Percentiles rank a stretch among this genome's conserved stretches.
Evolutionary conservation across 35 echinoderm and acorn worm species (phyloP).

Genomic region (Stichopus chloronotus): DNA sequence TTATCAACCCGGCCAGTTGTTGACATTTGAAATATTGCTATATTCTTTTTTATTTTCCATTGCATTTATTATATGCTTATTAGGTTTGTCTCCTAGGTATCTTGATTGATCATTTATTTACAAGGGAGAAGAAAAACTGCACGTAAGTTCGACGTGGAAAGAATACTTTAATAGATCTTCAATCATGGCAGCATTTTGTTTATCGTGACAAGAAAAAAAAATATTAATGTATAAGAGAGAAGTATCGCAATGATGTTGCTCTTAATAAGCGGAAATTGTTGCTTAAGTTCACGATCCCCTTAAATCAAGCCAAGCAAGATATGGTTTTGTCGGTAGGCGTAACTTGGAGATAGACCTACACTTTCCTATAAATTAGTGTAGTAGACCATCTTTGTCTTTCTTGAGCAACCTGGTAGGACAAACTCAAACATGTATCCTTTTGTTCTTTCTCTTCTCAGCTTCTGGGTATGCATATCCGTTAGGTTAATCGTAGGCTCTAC

Average conservation of each 20-base stretch:
- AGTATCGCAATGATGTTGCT: background rate
- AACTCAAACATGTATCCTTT: too few species aligned
- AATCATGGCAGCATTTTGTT: constrained; percentile 43
- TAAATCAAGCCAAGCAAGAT: background rate
- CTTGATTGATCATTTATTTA: constrained; percentile 61
- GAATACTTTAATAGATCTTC: constrained; percentile 53
- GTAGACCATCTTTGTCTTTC: too few species aligned
- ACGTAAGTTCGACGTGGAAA: constrained; percentile 38
- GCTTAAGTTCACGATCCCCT: background rate
- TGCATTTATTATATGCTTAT: constrained; percentile 61
- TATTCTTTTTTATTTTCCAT: constrained; percentile 51
- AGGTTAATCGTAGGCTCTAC: too few species aligned
- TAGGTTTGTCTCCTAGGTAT: constrained; percentile 24
- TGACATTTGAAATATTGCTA: constrained; percentile 64
- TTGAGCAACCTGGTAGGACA: too few species aligned
- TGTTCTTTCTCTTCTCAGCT: too few species aligned
- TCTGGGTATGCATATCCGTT: too few species aligned
- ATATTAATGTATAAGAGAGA: background rate
- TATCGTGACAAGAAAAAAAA: constrained; percentile 38
- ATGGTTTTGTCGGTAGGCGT: too few species aligned
- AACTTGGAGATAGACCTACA: too few species aligned
- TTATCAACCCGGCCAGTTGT: constrained; percentile 50
- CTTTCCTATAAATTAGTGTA: too few species aligned
- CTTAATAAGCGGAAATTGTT: constrained; percentile 7
- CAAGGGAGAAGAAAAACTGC: constrained; percentile 30